These are phyloP conservation scores for Oreochromis mossambicus DNA, from an alignment of 2,797 vertebrate species.

Conservation along the genomic window DNA sequence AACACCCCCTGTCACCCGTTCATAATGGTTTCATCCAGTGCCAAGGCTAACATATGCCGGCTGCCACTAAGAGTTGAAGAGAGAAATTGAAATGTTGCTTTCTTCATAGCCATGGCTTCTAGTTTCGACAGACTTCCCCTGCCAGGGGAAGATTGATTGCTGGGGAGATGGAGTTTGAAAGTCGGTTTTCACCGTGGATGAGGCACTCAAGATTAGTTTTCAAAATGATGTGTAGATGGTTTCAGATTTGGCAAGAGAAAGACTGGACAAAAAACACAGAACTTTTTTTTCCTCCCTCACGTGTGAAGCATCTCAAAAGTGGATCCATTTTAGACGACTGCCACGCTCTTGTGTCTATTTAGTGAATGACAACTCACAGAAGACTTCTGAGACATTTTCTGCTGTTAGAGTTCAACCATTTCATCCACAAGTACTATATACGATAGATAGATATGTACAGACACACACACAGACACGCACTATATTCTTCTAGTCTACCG, in stretches of 20 bases:
- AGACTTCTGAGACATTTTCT: not conserved
- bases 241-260: slow-evolving; percentile 56
- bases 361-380: slow-evolving; percentile 4
- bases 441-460: no score
- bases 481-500: not conserved
- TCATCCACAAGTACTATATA: not conserved
- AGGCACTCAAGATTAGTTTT: slow-evolving; percentile 66
- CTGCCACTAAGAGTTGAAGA: slow-evolving; percentile 65
- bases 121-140: slow-evolving; percentile 57
- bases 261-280: slow-evolving; percentile 40
- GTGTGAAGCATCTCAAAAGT: slow-evolving; percentile 45
- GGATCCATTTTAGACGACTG: slow-evolving; percentile 32
- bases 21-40: slow-evolving; percentile 47
- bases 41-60: slow-evolving; percentile 62
- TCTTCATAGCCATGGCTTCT: slow-evolving; percentile 48
- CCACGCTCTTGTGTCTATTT: slow-evolving; percentile 31
- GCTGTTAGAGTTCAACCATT: slow-evolving; percentile 23
- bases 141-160: slow-evolving; percentile 73
- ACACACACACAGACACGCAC: no score
- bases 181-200: slow-evolving; percentile 62
- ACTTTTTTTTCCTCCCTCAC: slow-evolving; percentile 26
- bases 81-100: slow-evolving; percentile 71
- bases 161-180: slow-evolving; percentile 68
- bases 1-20: slow-evolving; percentile 32
- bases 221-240: slow-evolving; percentile 66